phyloP scores from a whole-genome alignment of 2,888 invertebrate species.

The Tetragonisca angustula region DNA sequence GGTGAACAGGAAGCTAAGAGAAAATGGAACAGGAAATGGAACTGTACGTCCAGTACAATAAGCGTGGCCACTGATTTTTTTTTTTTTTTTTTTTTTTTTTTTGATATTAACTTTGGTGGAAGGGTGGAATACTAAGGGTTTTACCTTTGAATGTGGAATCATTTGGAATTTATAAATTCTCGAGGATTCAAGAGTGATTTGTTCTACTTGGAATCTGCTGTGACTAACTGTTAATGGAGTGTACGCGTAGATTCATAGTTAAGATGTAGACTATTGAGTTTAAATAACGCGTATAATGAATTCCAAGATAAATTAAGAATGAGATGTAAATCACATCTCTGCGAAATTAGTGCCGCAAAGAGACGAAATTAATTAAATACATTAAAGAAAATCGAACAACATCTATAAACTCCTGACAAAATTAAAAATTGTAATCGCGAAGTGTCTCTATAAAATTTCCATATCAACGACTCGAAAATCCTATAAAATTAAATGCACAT shows the following conservation, averaged over 20 bases:
- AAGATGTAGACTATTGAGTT: too few species aligned
- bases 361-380: neutral
- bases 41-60: conserved; percentile 30
- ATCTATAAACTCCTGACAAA: neutral
- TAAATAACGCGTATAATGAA: too few species aligned
- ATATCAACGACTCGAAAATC: too few species aligned
- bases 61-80: neutral
- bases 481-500: too few species aligned
- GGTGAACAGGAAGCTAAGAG: conserved; percentile 34
- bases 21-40: conserved; percentile 46
- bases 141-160: fast-evolving
- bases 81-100: neutral
- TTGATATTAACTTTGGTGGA: neutral
- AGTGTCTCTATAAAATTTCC: too few species aligned
- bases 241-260: too few species aligned
- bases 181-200: neutral
- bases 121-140: neutral
- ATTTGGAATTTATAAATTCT: too few species aligned
- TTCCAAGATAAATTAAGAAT: too few species aligned
- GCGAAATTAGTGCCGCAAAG: neutral
- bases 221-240: fast-evolving
- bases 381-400: neutral
- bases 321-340: too few species aligned
- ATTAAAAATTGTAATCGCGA: neutral
- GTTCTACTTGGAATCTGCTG: neutral